Evolutionary conservation across 2,888 invertebrate species (phyloP), one percentile per base, ranked within the genome.

Genomic region (Cosmopolites sordidus): DNA sequence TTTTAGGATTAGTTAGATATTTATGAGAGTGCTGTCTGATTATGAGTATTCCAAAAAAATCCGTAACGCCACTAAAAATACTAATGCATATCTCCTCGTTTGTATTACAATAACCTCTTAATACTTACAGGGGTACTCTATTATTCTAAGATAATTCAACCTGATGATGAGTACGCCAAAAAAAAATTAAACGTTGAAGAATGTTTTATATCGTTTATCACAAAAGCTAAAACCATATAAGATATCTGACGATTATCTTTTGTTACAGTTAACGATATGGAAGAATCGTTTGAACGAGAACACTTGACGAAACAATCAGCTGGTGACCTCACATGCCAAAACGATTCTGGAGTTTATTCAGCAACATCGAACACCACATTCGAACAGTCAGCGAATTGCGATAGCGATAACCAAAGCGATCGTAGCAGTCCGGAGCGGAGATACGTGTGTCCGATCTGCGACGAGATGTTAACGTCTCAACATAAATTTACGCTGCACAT

Each of bases 401-500:
- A 81, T 64, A 78, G 78, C 58, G 81, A 82, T 64, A 79, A 79
- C 62, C 71, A 78, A 41, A 80, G 80, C 33, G 22, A 22, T 8
- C 22, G 22, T 22, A 22, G 22, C 22, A 22, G 4, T 8, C 70
- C 70, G 0, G 72, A 71, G 53, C 61, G 70, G 9, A 72, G 71
- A 60, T 16, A 11, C 14, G 71, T 79, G 41, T 86, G 86, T 66
- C 83, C 84, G 14, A 81, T 85, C 54, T 87, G 87, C 72, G 78
- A 81, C 48, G 76, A 76, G 18, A 78, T 78, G 54, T 74, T 84
- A 51, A 76, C 78, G 42, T 80, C 82, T 18, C 81, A 83, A 58
- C 83, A 83, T 66, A 83, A 84, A 51, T 82, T 86, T 66, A 86
- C 86, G 18, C 75, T 82, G 56, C 86, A 87, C 70, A 83, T 86